Conservation (phyloP, 2,113 vertebrate genomes). For the Cisticola juncidis region DNA sequence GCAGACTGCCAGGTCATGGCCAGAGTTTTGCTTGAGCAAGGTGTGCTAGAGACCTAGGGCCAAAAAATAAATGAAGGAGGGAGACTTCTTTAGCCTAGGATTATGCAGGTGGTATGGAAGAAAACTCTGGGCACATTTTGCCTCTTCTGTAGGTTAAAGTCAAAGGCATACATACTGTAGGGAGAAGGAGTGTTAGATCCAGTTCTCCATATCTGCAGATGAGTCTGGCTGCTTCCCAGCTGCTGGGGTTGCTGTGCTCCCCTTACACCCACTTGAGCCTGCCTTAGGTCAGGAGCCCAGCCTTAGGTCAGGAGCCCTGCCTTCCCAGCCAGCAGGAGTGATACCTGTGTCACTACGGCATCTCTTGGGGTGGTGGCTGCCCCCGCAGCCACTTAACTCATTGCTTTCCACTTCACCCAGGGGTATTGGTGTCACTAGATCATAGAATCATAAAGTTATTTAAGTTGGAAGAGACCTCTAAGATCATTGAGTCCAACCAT, state of each 20-base stretch:
- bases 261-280: not conserved
- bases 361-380: not conserved
- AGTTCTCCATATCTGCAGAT: not conserved
- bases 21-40: not conserved
- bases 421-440: not conserved
- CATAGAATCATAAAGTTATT: not conserved
- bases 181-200: not conserved
- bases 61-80: not conserved
- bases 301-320: not conserved
- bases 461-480: not conserved
- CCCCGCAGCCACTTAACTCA: not conserved
- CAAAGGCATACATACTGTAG: not conserved
- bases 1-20: too few species aligned
- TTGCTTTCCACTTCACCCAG: not conserved
- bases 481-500: not conserved
- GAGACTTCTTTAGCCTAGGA: not conserved
- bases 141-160: not conserved
- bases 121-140: not conserved
- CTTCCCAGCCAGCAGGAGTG: not conserved
- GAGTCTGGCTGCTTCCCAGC: not conserved
- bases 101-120: not conserved
- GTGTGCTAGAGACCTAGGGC: not conserved
- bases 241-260: not conserved
- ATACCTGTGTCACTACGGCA: not conserved
- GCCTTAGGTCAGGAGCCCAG: not conserved